These are phyloP conservation scores for Gavia stellata DNA, from an alignment of 2,113 vertebrate species.

Conservation along the genomic window DNA sequence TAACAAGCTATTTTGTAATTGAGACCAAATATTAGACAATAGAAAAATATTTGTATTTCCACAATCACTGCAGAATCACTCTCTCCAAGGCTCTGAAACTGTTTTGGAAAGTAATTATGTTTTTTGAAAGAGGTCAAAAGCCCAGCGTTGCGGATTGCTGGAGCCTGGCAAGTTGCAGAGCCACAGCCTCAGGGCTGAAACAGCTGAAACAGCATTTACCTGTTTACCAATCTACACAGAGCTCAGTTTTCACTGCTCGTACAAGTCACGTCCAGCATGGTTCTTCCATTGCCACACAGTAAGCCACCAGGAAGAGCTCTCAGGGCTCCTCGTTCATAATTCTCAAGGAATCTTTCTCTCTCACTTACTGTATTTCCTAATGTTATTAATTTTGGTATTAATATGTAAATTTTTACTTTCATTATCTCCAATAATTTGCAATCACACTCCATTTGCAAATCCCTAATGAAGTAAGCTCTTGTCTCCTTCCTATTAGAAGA, in stretches of 20 bases:
- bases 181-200: neutral
- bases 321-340: neutral
- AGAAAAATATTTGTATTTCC: neutral
- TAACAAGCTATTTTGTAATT: neutral
- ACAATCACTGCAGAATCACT: neutral
- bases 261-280: neutral
- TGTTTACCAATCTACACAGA: neutral
- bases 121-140: neutral
- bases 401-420: conserved; percentile 9
- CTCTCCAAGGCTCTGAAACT: neutral
- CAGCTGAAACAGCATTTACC: neutral
- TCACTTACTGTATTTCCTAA: neutral
- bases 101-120: neutral
- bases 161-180: neutral
- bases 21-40: neutral
- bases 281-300: neutral
- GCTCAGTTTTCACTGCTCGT: neutral
- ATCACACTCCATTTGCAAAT: conserved; percentile 27
- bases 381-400: conserved; percentile 20
- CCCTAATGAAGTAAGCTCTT: conserved; percentile 22
- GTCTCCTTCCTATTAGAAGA: neutral
- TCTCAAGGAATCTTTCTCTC: neutral
- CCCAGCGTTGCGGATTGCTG: neutral
- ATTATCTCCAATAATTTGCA: conserved; percentile 19
- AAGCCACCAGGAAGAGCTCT: neutral